Conservation (phyloP, 2,113 vertebrate genomes). For the Indicator maculatus region DNA sequence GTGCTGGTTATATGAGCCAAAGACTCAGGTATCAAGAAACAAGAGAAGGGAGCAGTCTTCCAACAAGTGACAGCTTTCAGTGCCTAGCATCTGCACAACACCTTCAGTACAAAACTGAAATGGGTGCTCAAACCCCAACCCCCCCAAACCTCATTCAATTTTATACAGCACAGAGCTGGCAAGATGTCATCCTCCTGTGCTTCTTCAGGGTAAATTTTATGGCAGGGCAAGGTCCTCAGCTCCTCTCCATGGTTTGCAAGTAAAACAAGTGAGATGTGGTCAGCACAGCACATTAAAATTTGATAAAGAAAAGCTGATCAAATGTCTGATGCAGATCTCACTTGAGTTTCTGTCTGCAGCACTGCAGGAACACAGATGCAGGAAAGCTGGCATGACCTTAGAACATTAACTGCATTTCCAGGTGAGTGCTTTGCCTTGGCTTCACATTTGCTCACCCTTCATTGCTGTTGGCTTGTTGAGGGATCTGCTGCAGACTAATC, state of each 20-base stretch:
- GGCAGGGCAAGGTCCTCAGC: neutral
- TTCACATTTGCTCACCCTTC: neutral
- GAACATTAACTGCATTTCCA: neutral
- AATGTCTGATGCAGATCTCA: neutral
- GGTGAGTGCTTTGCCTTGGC: neutral
- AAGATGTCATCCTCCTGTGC: neutral
- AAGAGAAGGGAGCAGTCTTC: neutral
- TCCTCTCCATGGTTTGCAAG: neutral
- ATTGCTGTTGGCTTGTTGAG: neutral
- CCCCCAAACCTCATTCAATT: neutral
- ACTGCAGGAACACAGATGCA: neutral
- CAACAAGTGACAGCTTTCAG: neutral
- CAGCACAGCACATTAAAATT: neutral
- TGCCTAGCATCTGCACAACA: neutral
- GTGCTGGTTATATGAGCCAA: neutral
- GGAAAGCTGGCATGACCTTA: neutral
- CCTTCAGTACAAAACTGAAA: neutral
- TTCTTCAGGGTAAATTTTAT: neutral
- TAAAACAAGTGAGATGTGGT: neutral
- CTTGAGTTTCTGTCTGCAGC: neutral
- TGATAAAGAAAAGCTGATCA: neutral
- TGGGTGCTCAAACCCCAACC: neutral
- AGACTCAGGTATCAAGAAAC: slow-evolving; percentile 3
- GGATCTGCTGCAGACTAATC: neutral
- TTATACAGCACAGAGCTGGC: neutral